Conservation (phyloP, 1,140 invertebrate species). For the Apis laboriosa region DNA sequence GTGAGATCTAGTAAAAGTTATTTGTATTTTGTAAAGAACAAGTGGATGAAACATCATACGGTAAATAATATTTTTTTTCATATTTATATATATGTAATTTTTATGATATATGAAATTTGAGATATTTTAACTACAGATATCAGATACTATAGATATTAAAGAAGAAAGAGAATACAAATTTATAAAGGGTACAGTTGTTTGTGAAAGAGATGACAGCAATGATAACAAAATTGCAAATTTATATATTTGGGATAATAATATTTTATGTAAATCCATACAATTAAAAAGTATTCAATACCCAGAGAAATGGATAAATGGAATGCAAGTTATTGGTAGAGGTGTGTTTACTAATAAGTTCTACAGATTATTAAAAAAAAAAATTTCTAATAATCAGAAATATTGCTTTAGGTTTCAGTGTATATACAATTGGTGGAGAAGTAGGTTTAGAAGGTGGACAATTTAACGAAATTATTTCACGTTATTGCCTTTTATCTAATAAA, state of each 20-base stretch:
- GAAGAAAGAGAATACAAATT: not conserved
- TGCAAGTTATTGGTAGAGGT: conserved; percentile 64
- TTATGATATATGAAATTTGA: not conserved
- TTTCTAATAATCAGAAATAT: not conserved
- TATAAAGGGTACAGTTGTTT: conserved; percentile 34
- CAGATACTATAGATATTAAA: not conserved
- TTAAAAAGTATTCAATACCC: conserved; percentile 34
- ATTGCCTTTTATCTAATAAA: conserved; percentile 64
- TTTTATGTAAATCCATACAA: conserved; percentile 45
- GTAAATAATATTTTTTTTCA: conserved; percentile 28
- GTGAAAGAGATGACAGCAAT: not conserved
- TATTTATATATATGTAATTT: not conserved
- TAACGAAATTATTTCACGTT: conserved; percentile 64
- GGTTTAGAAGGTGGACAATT: conserved; percentile 62
- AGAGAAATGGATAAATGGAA: conserved; percentile 50
- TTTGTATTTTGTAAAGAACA: not conserved
- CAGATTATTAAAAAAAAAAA: not conserved
- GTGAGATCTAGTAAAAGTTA: conserved; percentile 24
- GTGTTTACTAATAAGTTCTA: not conserved
- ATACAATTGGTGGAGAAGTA: conserved; percentile 65
- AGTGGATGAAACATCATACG: conserved; percentile 36
- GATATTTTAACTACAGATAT: not conserved
- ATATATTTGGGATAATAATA: conserved; percentile 56
- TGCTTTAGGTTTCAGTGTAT: conserved; percentile 66
- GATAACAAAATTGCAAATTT: conserved; percentile 22